Percentiles rank a stretch among this genome's conserved stretches.
Evolutionary conservation across 1,140 invertebrate species (phyloP).

Genomic region (Oncopodura yosiiana): DNA sequence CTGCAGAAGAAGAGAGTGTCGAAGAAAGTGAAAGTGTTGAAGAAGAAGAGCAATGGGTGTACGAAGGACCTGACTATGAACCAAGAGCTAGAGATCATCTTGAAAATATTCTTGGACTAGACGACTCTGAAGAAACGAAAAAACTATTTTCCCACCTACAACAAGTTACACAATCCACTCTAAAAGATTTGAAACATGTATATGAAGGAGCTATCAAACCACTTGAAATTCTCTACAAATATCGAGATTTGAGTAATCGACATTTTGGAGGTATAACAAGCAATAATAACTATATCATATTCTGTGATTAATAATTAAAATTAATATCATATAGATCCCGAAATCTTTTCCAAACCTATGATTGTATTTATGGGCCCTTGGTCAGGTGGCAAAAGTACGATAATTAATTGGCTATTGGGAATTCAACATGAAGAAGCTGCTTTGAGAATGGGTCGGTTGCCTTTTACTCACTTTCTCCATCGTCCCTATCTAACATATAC

Average conservation of each 20-base stretch:
- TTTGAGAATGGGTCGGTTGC: constrained; percentile 65
- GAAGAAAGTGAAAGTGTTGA: constrained; percentile 19
- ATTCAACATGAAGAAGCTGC: constrained; percentile 72
- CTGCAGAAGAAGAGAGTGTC: constrained; percentile 8
- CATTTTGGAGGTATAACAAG: constrained; percentile 61
- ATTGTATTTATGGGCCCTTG: constrained; percentile 89
- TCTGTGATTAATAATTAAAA: not conserved
- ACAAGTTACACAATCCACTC: constrained; percentile 61
- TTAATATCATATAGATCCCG: constrained; percentile 54
- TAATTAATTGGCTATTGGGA: constrained; percentile 84
- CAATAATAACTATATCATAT: constrained; percentile 1
- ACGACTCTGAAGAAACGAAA: constrained; percentile 55
- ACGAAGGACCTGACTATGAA: constrained; percentile 14
- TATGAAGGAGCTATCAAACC: constrained; percentile 83
- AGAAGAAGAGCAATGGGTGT: constrained; percentile 20
- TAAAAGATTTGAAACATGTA: constrained; percentile 74
- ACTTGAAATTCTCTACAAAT: constrained; percentile 79
- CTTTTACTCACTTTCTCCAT: not conserved
- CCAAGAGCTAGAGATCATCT: constrained; percentile 65
- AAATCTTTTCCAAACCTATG: constrained; percentile 89
- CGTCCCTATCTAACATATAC: not conserved
- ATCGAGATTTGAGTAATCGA: constrained; percentile 80
- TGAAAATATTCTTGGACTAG: constrained; percentile 64
- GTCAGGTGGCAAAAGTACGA: constrained; percentile 89
- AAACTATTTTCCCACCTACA: constrained; percentile 59